Base-by-base conservation (phyloP, 2,113 vertebrate species). In the Lophochroa leadbeateri region DNA sequence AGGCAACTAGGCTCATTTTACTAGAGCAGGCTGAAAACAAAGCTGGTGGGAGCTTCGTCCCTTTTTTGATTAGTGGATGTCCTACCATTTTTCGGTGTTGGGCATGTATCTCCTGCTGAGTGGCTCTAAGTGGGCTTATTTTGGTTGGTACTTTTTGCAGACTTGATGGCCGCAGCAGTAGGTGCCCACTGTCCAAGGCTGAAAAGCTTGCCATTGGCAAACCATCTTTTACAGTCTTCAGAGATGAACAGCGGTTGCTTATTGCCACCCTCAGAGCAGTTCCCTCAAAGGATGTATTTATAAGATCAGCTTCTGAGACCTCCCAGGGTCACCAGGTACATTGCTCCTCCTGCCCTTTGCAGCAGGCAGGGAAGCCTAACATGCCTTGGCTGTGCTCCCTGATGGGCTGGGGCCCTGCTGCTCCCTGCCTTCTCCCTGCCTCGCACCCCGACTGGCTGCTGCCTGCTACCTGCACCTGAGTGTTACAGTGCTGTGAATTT, bases 161-260 rank as follows among this genome's bases (percentile, higher is more conserved):
- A 31, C 27, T 44, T 52, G 52, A 41, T 63, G 64, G 39, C 64
- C 0, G 0, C 29, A 60, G 29, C 1, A 0, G 37, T 17, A 31
- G 53, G 41, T 0, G 0, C n/a, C 37, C 35, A 15, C 10, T 49
- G 50, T 47, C 75, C 69, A n/a, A 25, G 28, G 31, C 12, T 69
- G 71, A 64, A 82, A 49, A 75, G 39, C 19, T 35, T 71, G 33
- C n/a, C 33, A 2, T 63, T 0, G 5, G 21, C 28, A 67, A 50
- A 14, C 7, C 1, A 4, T 44, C 33, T 72, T 82, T 52, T 35
- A 39, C 4, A 7, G 12, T 21, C 44, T 72, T 41, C 49, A 52
- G 52, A 80, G 60, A 61, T 9, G 57, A 92, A 25, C 10, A 72
- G 39, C 2, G 5, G 10, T 16, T 61, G 35, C 19, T 39, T 72